Conservation (phyloP, 2,113 vertebrate genomes). For the Gulo gulo region DNA sequence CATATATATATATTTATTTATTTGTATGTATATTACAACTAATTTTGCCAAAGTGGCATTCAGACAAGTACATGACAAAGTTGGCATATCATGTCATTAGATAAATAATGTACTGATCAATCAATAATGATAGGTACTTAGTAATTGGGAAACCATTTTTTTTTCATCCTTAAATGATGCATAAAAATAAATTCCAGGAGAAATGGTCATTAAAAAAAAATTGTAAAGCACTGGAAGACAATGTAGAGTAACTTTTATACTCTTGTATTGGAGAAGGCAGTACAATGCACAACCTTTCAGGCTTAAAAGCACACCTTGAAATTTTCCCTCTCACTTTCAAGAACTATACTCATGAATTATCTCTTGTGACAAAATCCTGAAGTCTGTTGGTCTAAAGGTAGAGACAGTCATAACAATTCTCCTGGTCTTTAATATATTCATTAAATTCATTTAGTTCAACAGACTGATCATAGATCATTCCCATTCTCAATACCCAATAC, state of each 20-base stretch:
- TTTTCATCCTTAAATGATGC: background rate
- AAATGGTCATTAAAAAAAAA: background rate
- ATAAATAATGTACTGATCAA: background rate
- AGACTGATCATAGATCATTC: background rate
- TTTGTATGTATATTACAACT: background rate
- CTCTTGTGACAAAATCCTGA: background rate
- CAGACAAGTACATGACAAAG: background rate
- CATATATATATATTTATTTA: background rate
- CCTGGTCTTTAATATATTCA: background rate
- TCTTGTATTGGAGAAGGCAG: background rate
- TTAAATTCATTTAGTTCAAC: background rate
- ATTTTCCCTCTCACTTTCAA: background rate
- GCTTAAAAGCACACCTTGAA: background rate
- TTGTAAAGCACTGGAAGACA: background rate
- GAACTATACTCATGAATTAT: background rate
- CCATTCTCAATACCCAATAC: background rate
- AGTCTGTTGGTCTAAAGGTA: background rate
- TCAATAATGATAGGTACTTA: background rate
- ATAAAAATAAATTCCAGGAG: background rate
- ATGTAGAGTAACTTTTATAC: background rate
- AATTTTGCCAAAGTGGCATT: background rate
- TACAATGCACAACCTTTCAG: background rate
- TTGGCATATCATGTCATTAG: background rate
- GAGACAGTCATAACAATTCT: background rate
- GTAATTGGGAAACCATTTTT: background rate